Evolutionary conservation across 2,888 invertebrate genomes (phyloP).

Genomic region (Yponomeuta sedellus): DNA sequence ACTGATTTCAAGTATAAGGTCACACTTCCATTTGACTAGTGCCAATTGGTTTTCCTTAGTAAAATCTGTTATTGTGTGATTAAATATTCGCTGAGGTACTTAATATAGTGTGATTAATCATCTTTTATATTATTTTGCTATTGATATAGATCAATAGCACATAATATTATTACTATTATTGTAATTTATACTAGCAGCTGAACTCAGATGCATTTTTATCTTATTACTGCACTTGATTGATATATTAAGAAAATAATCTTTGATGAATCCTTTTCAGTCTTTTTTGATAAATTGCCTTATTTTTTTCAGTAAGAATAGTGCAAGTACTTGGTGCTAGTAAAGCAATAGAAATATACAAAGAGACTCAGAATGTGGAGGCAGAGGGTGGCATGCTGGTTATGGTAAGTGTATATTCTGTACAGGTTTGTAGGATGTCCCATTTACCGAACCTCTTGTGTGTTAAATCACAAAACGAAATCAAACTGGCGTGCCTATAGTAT

Average conservation of each 20-base stretch:
- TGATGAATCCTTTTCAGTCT: neutral
- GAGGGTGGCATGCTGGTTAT: constrained; percentile 91
- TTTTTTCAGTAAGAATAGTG: constrained; percentile 80
- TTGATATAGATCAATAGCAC: no score
- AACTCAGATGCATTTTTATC: neutral
- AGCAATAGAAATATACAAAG: constrained; percentile 84
- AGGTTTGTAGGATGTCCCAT: no score
- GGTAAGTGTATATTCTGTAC: constrained; percentile 78
- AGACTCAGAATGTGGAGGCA: constrained; percentile 88
- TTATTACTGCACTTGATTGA: no score
- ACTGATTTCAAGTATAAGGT: no score
- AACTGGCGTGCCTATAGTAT: no score
- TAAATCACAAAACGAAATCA: no score
- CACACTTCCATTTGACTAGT: no score
- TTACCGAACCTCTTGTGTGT: neutral
- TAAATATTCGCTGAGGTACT: neutral
- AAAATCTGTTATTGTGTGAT: no score
- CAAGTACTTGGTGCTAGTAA: constrained; percentile 83
- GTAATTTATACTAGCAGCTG: neutral
- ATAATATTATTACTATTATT: no score
- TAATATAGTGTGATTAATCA: neutral
- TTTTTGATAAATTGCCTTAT: neutral
- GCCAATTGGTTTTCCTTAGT: neutral
- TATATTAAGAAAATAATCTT: no score
- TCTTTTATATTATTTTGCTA: neutral